Evolutionary conservation across 64 coral and sea anemone genomes (phyloP), one percentile per base, ranked within the genome.

Genomic region (Montipora capricornis): DNA sequence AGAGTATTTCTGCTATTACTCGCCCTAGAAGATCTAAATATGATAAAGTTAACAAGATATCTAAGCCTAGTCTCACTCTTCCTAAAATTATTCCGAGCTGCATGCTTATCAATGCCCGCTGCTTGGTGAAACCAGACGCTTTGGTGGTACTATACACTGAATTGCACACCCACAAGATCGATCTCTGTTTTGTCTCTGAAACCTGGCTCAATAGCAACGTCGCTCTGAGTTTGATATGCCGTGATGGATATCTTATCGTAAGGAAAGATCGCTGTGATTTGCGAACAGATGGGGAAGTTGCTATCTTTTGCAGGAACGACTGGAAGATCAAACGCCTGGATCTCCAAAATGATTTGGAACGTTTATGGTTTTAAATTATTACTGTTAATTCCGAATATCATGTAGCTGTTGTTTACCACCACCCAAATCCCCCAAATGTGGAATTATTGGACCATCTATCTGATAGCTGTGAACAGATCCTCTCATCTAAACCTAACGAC

Each of bases 351-450:
- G 19, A 46, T 50, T 53, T 95, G 69, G 89, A 95, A 53, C 87
- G 80, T 58, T 15, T 91, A 29, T 91, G 89, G 94, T 79, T 81
- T 79, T 74, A 89, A 84, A 87, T 93, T 15, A 47, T 74, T 68
- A 96, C 62, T 62, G 6, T 77, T 13, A 96, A 92, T 44, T 80
- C 90, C 76, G 55, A 68, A 67, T 93, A 78, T 79, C 84, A 71
- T 73, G 77, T 93, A 9, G 94, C 94, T 58, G 78, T 50, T 77
- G 13, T 96, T 51, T 96, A 96, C 55, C 82, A 91, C 46, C 83
- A 83, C 22, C 94, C 89, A 10, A 61, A 95, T 87, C 78, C 89
- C 17, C 57, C 44, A 20, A 79, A 19, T 60, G 20, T 77, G 46
- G 85, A 96, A 24, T 50, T 96, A 64, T 48, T 89, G 8, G 90